Evolutionary conservation across 2,888 invertebrate species (phyloP).

Genomic region (Osedax frankpressi): DNA sequence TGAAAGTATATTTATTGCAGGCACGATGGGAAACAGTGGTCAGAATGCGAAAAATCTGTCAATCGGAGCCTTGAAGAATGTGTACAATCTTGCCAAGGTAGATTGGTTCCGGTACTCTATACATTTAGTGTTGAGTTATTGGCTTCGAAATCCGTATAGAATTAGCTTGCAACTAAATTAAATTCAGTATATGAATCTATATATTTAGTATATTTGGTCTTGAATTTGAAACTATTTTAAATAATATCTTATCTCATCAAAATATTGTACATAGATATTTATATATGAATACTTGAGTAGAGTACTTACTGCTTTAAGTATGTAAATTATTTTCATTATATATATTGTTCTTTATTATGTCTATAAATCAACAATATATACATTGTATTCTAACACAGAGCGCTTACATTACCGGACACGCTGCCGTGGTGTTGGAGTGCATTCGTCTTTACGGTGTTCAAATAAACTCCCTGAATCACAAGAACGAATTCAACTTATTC

Average conservation of each 20-base stretch:
- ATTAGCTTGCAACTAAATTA: too few relatives aligned
- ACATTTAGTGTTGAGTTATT: too few relatives aligned
- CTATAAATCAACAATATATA: too few relatives aligned
- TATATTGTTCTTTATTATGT: too few relatives aligned
- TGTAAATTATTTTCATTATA: too few relatives aligned
- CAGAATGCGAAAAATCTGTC: not conserved
- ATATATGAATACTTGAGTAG: not conserved
- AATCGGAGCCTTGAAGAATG: not conserved
- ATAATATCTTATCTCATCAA: not conserved
- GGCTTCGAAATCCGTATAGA: too few relatives aligned
- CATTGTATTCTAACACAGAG: not conserved
- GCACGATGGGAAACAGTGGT: not conserved
- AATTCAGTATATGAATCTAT: not conserved
- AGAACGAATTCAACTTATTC: not conserved
- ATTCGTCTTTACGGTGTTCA: not conserved
- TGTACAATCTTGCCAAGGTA: not conserved
- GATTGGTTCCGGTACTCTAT: too few relatives aligned
- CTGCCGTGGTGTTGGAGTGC: not conserved
- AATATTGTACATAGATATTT: not conserved
- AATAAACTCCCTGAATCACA: not conserved
- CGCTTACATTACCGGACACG: not conserved
- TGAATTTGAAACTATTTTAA: not conserved
- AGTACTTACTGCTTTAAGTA: too few relatives aligned
- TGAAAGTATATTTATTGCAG: not conserved
- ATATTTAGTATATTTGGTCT: not conserved